Conservation (phyloP, 1,140 invertebrate genomes). For the Eupristina koningsbergeri region DNA sequence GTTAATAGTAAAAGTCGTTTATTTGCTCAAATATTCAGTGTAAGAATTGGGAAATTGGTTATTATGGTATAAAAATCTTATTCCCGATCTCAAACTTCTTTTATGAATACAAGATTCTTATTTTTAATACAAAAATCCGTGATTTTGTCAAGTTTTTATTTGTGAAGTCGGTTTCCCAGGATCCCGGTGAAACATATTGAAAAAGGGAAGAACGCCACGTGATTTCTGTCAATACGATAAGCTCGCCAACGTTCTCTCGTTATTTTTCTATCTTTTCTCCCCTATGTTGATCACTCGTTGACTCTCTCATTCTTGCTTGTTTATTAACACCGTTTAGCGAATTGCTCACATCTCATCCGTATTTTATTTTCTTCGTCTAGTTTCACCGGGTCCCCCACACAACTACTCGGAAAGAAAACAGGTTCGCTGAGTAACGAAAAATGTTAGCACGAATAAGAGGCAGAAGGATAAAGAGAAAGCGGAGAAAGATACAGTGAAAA, state of each 20-base stretch:
- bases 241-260: slow-evolving; percentile 20
- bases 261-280: not conserved
- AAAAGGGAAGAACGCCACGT: slow-evolving; percentile 55
- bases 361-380: too few species aligned
- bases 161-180: slow-evolving; percentile 55
- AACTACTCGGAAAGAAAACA: too few species aligned
- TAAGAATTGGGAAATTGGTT: not conserved
- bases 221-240: slow-evolving; percentile 64
- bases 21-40: not conserved
- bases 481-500: not conserved
- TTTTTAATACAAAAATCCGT: slow-evolving; percentile 15
- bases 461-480: slow-evolving; percentile 5
- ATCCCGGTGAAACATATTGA: slow-evolving; percentile 11
- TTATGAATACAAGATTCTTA: not conserved
- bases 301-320: not conserved
- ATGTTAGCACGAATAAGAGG: too few species aligned
- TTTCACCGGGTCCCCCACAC: too few species aligned
- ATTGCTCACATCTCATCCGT: not conserved
- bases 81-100: not conserved
- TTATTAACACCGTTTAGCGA: not conserved
- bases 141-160: slow-evolving; percentile 44
- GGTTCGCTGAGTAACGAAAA: too few species aligned
- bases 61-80: not conserved
- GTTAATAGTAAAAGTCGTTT: not conserved
- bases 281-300: not conserved